Percentiles rank a stretch among this genome's conserved stretches.
Evolutionary conservation across 1,140 invertebrate genomes (phyloP).

Genomic region (Listronotus oregonensis): DNA sequence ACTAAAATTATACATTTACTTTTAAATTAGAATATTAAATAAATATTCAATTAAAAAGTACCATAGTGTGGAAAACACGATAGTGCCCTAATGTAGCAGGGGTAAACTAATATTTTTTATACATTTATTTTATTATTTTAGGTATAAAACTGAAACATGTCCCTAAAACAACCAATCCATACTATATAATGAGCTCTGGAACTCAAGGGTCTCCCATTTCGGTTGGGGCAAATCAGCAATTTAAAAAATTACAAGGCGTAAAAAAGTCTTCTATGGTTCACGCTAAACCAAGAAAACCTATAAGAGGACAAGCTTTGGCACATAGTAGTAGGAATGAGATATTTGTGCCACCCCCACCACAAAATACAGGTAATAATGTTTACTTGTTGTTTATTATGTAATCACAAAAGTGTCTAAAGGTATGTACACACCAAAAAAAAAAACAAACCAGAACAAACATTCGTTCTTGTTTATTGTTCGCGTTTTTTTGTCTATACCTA

Average conservation of each 20-base stretch:
- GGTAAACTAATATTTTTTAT: too few species aligned
- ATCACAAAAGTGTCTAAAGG: too few species aligned
- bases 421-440: too few species aligned
- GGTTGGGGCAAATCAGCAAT: background rate
- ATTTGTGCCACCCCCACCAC: slow-evolving; percentile 1
- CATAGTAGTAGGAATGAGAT: slow-evolving; percentile 8
- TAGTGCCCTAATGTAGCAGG: too few species aligned
- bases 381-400: too few species aligned
- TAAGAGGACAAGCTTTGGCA: slow-evolving; percentile 1
- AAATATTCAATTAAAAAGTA: too few species aligned
- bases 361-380: background rate
- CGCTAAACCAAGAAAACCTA: slow-evolving; percentile 1
- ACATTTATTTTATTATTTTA: slow-evolving; percentile 7
- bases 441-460: too few species aligned
- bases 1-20: too few species aligned
- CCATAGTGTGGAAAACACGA: too few species aligned
- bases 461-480: too few species aligned
- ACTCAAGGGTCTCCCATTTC: background rate
- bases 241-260: background rate
- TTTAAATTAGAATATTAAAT: too few species aligned
- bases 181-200: background rate
- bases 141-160: background rate
- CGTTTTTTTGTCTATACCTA: too few species aligned
- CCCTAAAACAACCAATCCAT: background rate
- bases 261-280: background rate